Percentiles rank a stretch among this genome's conserved stretches.
Evolutionary conservation across 2,797 vertebrate species (phyloP).

Genomic region (Rhabdomys pumilio): DNA sequence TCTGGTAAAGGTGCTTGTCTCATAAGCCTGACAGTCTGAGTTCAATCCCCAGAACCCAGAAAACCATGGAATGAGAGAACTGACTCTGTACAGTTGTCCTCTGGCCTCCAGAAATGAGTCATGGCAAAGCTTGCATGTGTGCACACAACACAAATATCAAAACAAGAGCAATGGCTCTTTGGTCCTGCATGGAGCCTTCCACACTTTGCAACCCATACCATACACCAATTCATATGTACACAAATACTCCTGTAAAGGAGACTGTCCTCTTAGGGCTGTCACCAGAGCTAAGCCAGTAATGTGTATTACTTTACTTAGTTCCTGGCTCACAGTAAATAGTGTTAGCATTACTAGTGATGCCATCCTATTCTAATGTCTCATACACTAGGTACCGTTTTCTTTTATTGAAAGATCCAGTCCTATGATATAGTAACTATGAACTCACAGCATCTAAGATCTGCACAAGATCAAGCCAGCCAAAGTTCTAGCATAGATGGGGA

Average conservation of each 20-base stretch:
- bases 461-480: background rate
- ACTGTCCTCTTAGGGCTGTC: background rate
- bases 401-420: background rate
- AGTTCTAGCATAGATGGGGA: background rate
- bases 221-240: background rate
- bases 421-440: too few species aligned
- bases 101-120: background rate
- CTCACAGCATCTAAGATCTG: background rate
- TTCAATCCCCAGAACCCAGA: background rate
- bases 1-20: background rate
- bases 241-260: background rate
- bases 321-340: background rate
- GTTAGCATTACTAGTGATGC: background rate
- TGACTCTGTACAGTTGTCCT: background rate
- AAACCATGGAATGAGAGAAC: background rate
- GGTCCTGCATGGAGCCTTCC: background rate
- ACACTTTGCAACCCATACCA: background rate
- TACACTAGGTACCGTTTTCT: background rate
- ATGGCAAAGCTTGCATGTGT: background rate
- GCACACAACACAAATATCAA: background rate
- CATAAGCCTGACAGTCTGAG: background rate
- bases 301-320: conserved; percentile 20
- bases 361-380: conserved; percentile 1
- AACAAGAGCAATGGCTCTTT: conserved; percentile 45
- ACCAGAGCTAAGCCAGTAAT: conserved; percentile 22